phyloP scores from a whole-genome alignment of 2,888 invertebrate species.

The Hedychridium roseum region DNA sequence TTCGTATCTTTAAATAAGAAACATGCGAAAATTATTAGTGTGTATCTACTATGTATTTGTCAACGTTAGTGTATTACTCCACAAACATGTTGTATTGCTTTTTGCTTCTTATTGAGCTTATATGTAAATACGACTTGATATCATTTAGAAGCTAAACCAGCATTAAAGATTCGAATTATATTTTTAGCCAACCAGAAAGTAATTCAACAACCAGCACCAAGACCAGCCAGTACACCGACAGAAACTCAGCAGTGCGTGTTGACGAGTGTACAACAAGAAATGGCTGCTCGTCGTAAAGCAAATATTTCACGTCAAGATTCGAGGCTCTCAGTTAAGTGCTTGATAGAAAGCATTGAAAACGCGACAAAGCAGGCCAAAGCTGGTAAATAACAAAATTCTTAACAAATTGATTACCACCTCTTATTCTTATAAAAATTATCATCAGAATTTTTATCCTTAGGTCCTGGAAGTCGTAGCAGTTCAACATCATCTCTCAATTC shows the following conservation, averaged over 20 bases:
- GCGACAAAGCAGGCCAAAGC: constrained; percentile 78
- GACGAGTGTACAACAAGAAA: constrained; percentile 68
- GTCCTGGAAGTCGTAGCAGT: constrained; percentile 71
- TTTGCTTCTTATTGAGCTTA: no score
- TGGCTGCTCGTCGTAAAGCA: constrained; percentile 68
- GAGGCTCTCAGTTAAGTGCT: constrained; percentile 85
- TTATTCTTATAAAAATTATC: background rate
- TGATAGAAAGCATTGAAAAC: constrained; percentile 92
- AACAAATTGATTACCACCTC: background rate
- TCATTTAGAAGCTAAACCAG: no score
- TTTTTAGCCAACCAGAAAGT: constrained; percentile 59
- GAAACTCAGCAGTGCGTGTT: constrained; percentile 67
- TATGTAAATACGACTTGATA: no score
- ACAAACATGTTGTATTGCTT: no score
- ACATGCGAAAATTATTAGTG: background rate
- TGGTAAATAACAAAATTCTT: constrained; percentile 48
- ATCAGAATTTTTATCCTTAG: constrained; percentile 35
- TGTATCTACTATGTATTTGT: background rate
- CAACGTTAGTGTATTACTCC: no score
- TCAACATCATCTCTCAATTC: constrained; percentile 68
- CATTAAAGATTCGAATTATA: no score
- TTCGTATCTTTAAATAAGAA: no score
- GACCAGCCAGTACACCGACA: constrained; percentile 60
- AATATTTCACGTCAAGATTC: constrained; percentile 74
- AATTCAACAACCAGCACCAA: constrained; percentile 51